These are phyloP conservation scores for Anoncus sp. DNA, from an alignment of 2,888 invertebrate genomes.

Conservation along the genomic window DNA sequence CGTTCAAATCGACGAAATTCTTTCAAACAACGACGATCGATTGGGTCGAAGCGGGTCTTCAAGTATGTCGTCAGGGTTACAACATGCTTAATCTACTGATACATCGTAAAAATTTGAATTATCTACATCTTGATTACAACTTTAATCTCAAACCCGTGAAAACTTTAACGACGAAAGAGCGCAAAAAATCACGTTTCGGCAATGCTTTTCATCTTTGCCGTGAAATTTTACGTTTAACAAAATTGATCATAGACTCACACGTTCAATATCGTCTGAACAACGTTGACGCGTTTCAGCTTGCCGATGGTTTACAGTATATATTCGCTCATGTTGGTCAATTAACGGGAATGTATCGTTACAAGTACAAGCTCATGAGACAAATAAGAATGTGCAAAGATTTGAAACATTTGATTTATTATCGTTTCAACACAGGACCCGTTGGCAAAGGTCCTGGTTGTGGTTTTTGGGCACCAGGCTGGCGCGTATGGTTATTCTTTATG, in stretches of 20 bases:
- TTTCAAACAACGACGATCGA: conserved; percentile 99
- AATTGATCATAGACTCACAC: conserved; percentile 99
- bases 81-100: conserved; percentile 99
- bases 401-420: conserved; percentile 99
- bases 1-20: conserved; percentile 99
- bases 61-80: conserved; percentile 99
- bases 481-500: conserved; percentile 99
- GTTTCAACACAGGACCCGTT: conserved; percentile 99
- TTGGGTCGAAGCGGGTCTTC: conserved; percentile 99
- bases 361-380: conserved; percentile 99
- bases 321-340: conserved; percentile 99
- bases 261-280: conserved; percentile 99
- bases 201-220: conserved; percentile 99
- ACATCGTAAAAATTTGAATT: conserved; percentile 99
- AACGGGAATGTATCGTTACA: conserved; percentile 99
- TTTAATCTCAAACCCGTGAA: conserved; percentile 99
- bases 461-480: conserved; percentile 99
- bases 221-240: conserved; percentile 99
- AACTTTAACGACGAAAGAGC: conserved; percentile 99
- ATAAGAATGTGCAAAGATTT: conserved; percentile 99
- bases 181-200: conserved; percentile 99
- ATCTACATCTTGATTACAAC: conserved; percentile 99
- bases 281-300: conserved; percentile 99
- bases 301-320: conserved; percentile 99
- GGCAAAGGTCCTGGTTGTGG: conserved; percentile 99